These are phyloP conservation scores for Nesidiocoris tenuis DNA, from an alignment of 2,888 invertebrate species.

Conservation along the genomic window DNA sequence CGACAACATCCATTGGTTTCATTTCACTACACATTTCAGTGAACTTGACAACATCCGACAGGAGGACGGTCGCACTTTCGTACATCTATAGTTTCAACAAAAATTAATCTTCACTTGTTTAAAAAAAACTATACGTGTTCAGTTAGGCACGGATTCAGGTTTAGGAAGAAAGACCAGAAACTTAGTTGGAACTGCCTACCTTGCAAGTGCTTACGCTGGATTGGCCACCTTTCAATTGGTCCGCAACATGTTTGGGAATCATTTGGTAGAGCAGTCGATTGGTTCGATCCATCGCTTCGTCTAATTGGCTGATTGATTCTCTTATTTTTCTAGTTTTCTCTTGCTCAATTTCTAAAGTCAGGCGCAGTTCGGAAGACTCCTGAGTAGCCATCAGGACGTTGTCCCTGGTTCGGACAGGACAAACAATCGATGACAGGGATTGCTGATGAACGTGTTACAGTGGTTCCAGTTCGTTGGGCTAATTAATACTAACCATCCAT, in stretches of 20 bases:
- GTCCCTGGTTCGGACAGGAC: slow-evolving; percentile 76
- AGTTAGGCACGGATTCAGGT: too few relatives aligned
- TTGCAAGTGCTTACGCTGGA: slow-evolving; percentile 96
- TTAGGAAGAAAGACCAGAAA: too few relatives aligned
- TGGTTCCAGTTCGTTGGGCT: too few relatives aligned
- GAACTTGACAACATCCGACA: slow-evolving; percentile 97
- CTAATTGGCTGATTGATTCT: slow-evolving; percentile 92
- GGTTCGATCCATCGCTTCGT: slow-evolving; percentile 92
- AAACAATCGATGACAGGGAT: neutral
- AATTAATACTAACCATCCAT: too few relatives aligned
- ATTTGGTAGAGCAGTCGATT: slow-evolving; percentile 96
- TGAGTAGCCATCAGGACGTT: slow-evolving; percentile 95
- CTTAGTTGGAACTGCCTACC: too few relatives aligned
- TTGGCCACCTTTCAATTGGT: slow-evolving; percentile 78
- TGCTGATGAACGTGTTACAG: too few relatives aligned
- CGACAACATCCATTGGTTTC: slow-evolving; percentile 96
- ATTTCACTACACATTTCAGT: slow-evolving; percentile 95
- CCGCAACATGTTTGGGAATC: slow-evolving; percentile 96
- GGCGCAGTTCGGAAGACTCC: slow-evolving; percentile 92
- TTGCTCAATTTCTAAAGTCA: slow-evolving; percentile 94
- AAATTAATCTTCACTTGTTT: neutral
- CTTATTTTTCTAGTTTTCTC: slow-evolving; percentile 94
- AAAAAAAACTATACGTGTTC: slow-evolving; percentile 3
- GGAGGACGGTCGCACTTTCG: slow-evolving; percentile 91
- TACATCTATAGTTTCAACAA: slow-evolving; percentile 70